Base-by-base conservation (phyloP, 2,113 vertebrate genomes). In the Callorhinus ursinus region DNA sequence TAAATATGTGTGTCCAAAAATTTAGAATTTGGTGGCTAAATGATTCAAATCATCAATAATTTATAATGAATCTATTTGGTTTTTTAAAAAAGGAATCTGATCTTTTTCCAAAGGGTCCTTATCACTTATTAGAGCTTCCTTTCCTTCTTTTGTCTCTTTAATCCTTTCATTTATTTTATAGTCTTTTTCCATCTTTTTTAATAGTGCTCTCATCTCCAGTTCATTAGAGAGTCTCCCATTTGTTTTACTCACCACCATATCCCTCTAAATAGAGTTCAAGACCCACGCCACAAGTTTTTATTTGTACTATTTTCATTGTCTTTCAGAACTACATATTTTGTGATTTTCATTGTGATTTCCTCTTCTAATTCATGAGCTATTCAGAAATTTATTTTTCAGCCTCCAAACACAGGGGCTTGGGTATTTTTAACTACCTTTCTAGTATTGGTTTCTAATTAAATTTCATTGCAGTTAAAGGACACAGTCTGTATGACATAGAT, bases 41-140 rank as follows among this genome's bases (percentile, higher is more conserved):
- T 91, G 80, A 79, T 76, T 57, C 42, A 92, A 96, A 71, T 24
- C 49, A 93, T 57, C 63, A 95, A n/a, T 65, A 95, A 96, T 61
- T 81, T 91, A 71, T 82, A 91, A 49, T 79, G 42, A 63, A 57
- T 89, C 36, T 31, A 72, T n/a, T 72, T 57, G 72, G 36, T 59
- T 96, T 26, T 67, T 95, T 59, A 28, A 42, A 81, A 81, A 88
- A 87, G 49, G 77, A 69, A 80, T 71, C 24, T n/a, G 4, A 42
- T 67, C 18, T 79, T 83, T 94, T 86, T 88, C 61, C 12, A 15
- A n/a, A 89, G 22, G 19, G 26, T 49, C 36, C n/a, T 80, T 95
- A 76, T 77, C 65, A 59, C 65, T 82, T 86, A 9, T 81, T 69
- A 89, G 81, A 72, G 22, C 71, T 83, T 67, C 42, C 51, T 9